Conservation (phyloP, 2,888 invertebrate genomes). For the Hydriomena furcata region DNA sequence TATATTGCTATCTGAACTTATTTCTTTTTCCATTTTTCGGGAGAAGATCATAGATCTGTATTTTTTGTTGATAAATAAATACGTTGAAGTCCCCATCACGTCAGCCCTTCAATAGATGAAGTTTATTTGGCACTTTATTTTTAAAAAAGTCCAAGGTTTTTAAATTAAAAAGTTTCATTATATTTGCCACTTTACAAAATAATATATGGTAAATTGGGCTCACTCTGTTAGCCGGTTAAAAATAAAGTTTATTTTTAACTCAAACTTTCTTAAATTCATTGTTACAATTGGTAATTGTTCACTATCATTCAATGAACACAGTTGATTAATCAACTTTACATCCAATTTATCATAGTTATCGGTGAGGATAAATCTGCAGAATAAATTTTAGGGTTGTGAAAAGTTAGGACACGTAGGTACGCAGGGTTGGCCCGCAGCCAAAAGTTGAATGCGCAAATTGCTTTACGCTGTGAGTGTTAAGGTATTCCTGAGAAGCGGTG, state of each 20-base stretch:
- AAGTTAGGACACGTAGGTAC: slow-evolving; percentile 42
- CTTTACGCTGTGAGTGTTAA: slow-evolving; percentile 19
- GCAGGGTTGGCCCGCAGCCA: slow-evolving; percentile 35
- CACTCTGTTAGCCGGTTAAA: too few species aligned
- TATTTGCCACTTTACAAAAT: too few species aligned
- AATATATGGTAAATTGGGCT: too few species aligned
- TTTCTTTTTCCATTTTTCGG: slow-evolving; percentile 59
- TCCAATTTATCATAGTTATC: slow-evolving; percentile 31
- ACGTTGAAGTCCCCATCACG: slow-evolving; percentile 54
- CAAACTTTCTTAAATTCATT: too few species aligned
- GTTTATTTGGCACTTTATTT: slow-evolving; percentile 8
- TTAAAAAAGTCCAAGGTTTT: not conserved
- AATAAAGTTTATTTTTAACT: too few species aligned
- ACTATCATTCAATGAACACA: not conserved
- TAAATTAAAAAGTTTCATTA: not conserved
- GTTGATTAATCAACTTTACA: slow-evolving; percentile 17
- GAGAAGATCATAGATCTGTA: slow-evolving; percentile 46
- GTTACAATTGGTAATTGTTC: too few species aligned
- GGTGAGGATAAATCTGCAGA: slow-evolving; percentile 30
- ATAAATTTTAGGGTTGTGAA: slow-evolving; percentile 46
- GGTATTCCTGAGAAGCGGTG: not conserved
- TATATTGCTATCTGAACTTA: slow-evolving; percentile 59
- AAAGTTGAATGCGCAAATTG: slow-evolving; percentile 31
- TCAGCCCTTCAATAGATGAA: slow-evolving; percentile 40
- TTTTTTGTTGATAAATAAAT: slow-evolving; percentile 59